Evolutionary conservation across 2,888 invertebrate species (phyloP).

Genomic region (Philereme vetulata): DNA sequence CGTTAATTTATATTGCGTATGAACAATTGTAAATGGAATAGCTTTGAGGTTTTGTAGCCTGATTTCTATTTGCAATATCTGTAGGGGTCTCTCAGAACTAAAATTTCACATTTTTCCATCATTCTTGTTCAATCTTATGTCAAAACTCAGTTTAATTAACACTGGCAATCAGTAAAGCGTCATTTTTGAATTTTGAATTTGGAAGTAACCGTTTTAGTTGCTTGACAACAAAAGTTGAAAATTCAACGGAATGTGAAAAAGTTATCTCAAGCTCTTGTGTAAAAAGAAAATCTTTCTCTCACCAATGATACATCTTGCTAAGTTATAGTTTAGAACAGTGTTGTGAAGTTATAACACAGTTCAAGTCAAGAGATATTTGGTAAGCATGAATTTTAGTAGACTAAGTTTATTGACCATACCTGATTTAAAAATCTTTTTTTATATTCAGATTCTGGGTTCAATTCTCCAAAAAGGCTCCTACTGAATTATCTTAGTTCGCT

Average conservation of each 20-base stretch:
- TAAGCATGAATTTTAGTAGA: neutral
- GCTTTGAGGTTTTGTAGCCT: no score
- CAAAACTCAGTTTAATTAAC: slow-evolving; percentile 16
- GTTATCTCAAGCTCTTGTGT: neutral
- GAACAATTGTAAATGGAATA: no score
- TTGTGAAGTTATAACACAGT: neutral
- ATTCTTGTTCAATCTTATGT: no score
- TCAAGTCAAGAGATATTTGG: neutral
- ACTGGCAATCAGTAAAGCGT: slow-evolving; percentile 30
- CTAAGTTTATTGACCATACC: no score
- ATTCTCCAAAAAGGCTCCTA: no score
- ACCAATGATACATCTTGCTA: neutral
- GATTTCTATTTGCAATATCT: no score
- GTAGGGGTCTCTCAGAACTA: no score
- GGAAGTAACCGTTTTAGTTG: slow-evolving; percentile 33
- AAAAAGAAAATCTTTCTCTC: neutral
- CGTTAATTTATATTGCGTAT: no score
- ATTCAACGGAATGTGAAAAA: slow-evolving; percentile 7
- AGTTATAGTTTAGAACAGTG: neutral
- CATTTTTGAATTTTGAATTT: slow-evolving; percentile 53
- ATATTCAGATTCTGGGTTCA: no score
- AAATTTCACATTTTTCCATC: no score
- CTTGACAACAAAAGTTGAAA: slow-evolving; percentile 11
- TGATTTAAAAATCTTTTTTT: no score
- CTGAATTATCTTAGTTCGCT: no score